phyloP scores from a whole-genome alignment of 2,888 invertebrate species.

The Psylliodes chrysocephalus region DNA sequence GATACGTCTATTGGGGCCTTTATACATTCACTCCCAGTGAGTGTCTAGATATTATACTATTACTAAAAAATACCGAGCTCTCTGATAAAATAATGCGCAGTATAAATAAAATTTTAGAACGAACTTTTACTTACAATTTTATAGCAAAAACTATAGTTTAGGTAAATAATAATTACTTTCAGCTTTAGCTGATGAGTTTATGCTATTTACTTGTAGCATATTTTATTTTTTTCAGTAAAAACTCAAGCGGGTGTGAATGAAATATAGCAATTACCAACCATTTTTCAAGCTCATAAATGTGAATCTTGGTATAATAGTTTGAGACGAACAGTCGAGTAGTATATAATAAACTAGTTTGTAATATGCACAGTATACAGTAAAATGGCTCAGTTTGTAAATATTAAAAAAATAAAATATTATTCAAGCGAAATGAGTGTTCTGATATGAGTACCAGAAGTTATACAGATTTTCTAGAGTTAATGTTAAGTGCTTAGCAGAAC shows the following conservation, averaged over 20 bases:
- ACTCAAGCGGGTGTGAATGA: not conserved
- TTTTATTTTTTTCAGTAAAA: slow-evolving; percentile 1
- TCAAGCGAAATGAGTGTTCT: not conserved
- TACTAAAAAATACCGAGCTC: too few relatives aligned
- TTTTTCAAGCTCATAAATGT: too few relatives aligned
- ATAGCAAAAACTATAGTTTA: slow-evolving; percentile 8
- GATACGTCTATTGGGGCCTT: too few relatives aligned
- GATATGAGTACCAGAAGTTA: too few relatives aligned
- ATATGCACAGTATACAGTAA: slow-evolving; percentile 4
- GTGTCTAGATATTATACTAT: too few relatives aligned
- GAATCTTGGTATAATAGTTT: slow-evolving; percentile 1
- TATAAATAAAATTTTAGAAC: too few relatives aligned
- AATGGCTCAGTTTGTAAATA: slow-evolving; percentile 1
- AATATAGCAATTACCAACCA: too few relatives aligned
- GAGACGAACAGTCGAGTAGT: slow-evolving; percentile 4
- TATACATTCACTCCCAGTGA: too few relatives aligned
- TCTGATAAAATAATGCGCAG: too few relatives aligned
- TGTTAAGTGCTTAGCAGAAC: not conserved
- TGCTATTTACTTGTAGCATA: not conserved
- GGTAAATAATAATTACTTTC: not conserved
- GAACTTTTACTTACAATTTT: too few relatives aligned
- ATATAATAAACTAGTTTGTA: slow-evolving; percentile 2
- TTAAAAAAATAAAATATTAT: slow-evolving; percentile 10
- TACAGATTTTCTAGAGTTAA: not conserved
- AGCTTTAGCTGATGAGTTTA: slow-evolving; percentile 3